Evolutionary conservation across 2,797 vertebrate species (phyloP), one percentile per base, ranked within the genome.

Genomic region (Cyclopterus lumpus): DNA sequence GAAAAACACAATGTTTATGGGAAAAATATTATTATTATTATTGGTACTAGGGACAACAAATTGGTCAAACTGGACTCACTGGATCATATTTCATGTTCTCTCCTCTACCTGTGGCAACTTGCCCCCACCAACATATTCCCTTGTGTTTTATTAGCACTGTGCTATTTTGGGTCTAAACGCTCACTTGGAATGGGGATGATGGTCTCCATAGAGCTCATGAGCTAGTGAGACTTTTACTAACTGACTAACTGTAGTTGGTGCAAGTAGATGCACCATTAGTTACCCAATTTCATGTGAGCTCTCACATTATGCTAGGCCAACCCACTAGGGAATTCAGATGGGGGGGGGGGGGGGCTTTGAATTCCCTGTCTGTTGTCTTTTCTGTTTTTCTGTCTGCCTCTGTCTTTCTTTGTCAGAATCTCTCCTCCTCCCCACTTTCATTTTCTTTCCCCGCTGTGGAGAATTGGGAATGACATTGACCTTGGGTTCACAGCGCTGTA

Each of bases 231-330:
- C 83, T 81, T 80, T 79, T 51, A 64, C 68, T 86, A 89, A 88
- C 85, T 88, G 86, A 94, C 46, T 54, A 67, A 71, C 66, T 58
- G 60, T 84, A 89, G 91, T 89, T 87, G 76, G 69, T 1, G 0
- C 46, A 75, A 84, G 60, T 74, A 81, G 49, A 76, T 83, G 79
- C 82, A 66, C 80, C 84, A 88, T 91, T 93, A 90, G 86, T 73
- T 89, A 71, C 28, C 57, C 54, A 65, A 82, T 76, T 85, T 81
- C 63, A 77, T 91, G 69, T 75, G 66, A 85, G 70, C 64, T 44
- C 48, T 75, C 48, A 16, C 58, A 73, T 83, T 76, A 67, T 67
- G 40, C 71, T 60, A 62, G 61, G 49, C 42, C 76, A 64, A 32
- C 68, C 40, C 61, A 75, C 75, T 22, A 26, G 4, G 26, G 26